Evolutionary conservation across 2,888 invertebrate genomes (phyloP), one percentile per base, ranked within the genome.

Genomic region (Horisme vitalbata): DNA sequence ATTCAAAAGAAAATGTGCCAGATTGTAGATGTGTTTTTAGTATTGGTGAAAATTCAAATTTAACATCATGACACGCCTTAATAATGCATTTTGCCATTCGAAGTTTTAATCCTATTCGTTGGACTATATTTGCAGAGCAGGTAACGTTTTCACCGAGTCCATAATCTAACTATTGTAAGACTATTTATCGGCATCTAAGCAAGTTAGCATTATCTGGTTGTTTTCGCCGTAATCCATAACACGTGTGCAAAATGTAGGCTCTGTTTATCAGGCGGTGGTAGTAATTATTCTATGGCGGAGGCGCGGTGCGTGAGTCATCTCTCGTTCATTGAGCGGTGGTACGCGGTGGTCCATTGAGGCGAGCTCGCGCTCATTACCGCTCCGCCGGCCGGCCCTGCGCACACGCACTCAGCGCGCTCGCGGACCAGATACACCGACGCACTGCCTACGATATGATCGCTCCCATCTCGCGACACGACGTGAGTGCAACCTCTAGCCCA

Each of bases 341-440:
- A 28, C 38, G 38, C 28, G 33, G 63, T 63, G 72, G 83, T 79
- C 86, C 87, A 87, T 87, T 87, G 80, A 87, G 81, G 75, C 82
- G 81, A 83, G 84, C 79, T 77, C 71, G 79, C 78, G 79, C 81
- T 87, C 85, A 86, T 86, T 87, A 87, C 87, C 76, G 83, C 79
- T 88, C 77, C 82, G 80, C 86, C 87, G 86, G 90, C 89, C 91
- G 90, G 83, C 77, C 79, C 83, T 69, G 83, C 80, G 79, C 86
- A 77, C 85, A 85, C 83, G 80, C 87, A 76, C 77, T 67, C 79
- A 60, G 55, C 52, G 55, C 59, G 68, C 84, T 84, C 87, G 82
- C 80, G 76, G 82, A 57, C 63, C 24, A 32, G 24, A 53, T 76
- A 79, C 85, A 68, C 78, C 81, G 75, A 82, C 79, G 72, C 79